Percentiles rank a stretch among this genome's conserved stretches.
Evolutionary conservation across 2,113 vertebrate species (phyloP).

Genomic region (Galemys pyrenaicus): DNA sequence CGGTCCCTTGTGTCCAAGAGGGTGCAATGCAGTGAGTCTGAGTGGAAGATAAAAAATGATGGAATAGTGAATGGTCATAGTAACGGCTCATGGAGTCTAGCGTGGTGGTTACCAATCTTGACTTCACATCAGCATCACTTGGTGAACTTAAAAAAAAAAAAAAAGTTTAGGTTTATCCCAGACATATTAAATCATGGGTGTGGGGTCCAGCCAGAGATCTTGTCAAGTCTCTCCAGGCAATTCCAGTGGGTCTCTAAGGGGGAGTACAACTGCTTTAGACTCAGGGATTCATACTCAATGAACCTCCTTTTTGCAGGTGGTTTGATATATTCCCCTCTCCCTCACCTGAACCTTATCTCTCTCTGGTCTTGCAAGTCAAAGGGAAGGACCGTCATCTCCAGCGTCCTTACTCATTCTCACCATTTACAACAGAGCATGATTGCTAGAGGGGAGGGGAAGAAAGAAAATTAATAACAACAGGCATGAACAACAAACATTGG

Average conservation of each 20-base stretch:
- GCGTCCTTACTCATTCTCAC: neutral
- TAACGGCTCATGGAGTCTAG: neutral
- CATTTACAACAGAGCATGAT: constrained; percentile 1
- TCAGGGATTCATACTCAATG: neutral
- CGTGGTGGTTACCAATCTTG: neutral
- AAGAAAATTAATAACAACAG: constrained; percentile 75
- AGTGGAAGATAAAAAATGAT: neutral
- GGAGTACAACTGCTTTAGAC: neutral
- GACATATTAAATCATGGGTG: neutral
- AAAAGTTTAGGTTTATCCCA: neutral
- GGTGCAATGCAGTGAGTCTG: neutral
- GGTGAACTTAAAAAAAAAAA: neutral
- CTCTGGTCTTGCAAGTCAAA: neutral
- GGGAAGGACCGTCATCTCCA: neutral
- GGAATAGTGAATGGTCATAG: neutral
- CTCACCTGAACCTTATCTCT: neutral
- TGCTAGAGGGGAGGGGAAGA: constrained; percentile 37
- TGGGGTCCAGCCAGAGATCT: neutral
- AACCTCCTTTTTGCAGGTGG: neutral
- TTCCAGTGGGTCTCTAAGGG: neutral
- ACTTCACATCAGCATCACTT: neutral
- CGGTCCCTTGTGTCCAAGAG: neutral
- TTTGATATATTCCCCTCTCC: neutral
- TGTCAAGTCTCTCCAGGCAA: neutral
- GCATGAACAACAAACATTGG: constrained; percentile 71